phyloP scores from a whole-genome alignment of 1,140 invertebrate species.

The Ostrea denselamellosa region DNA sequence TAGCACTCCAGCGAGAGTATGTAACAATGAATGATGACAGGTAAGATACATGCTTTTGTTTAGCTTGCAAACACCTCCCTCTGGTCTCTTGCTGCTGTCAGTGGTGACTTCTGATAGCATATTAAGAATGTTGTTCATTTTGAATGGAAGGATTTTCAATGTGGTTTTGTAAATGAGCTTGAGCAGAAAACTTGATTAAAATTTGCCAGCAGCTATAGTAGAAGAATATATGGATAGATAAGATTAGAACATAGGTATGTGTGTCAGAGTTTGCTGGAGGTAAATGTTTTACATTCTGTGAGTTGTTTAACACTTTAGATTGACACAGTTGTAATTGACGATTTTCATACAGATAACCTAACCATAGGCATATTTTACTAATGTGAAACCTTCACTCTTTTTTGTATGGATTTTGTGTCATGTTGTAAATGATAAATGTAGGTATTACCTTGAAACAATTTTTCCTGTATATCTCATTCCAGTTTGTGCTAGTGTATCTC shows the following conservation, averaged over 20 bases:
- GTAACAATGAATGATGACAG: slow-evolving; percentile 78
- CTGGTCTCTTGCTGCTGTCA: not conserved
- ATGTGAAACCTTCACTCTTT: not conserved
- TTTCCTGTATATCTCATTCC: not conserved
- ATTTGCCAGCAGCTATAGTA: slow-evolving; percentile 1
- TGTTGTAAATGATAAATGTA: not conserved
- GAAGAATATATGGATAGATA: not conserved
- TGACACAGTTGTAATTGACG: not conserved
- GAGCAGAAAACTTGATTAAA: not conserved
- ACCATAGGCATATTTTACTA: not conserved
- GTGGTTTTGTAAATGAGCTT: too few species aligned
- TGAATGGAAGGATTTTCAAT: too few species aligned
- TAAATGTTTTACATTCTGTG: not conserved
- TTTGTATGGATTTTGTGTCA: not conserved
- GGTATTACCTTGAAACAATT: not conserved
- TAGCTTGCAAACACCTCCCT: not conserved
- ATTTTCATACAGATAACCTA: not conserved
- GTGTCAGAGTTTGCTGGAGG: not conserved
- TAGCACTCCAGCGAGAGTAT: slow-evolving; percentile 75
- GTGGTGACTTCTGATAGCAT: not conserved
- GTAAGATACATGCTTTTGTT: slow-evolving; percentile 60
- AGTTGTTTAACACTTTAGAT: not conserved
- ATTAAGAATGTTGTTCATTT: too few species aligned
- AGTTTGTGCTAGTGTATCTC: not conserved
- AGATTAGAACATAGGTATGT: not conserved